Conservation (phyloP, 2,888 invertebrate genomes). For the Rhingia rostrata region DNA sequence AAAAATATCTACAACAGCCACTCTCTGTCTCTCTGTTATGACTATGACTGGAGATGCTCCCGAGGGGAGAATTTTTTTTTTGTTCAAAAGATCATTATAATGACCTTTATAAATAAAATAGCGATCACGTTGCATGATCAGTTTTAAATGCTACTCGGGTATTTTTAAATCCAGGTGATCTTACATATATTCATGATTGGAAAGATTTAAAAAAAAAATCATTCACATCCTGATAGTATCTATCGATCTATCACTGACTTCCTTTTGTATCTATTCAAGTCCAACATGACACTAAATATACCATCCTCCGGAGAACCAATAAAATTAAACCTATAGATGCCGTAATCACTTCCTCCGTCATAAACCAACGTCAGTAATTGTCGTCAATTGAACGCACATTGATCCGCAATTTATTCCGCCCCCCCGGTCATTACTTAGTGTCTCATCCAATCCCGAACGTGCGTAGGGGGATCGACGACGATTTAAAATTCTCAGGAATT, state of each 20-base stretch:
- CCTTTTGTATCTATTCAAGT: background rate
- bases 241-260: background rate
- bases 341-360: conserved; percentile 67
- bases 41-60: background rate
- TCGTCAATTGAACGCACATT: conserved; percentile 70
- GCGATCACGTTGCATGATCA: conserved; percentile 33
- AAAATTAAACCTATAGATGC: conserved; percentile 29
- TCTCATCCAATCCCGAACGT: background rate
- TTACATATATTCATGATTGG: too few species aligned
- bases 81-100: background rate
- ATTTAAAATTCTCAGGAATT: conserved; percentile 21
- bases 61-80: background rate
- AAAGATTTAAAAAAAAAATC: background rate
- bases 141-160: conserved; percentile 21
- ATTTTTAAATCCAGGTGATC: too few species aligned
- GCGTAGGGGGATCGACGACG: conserved; percentile 39
- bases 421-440: conserved; percentile 33
- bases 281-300: background rate
- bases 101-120: conserved; percentile 7
- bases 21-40: conserved; percentile 2
- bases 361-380: conserved; percentile 67
- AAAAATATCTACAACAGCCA: background rate
- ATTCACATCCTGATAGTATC: background rate
- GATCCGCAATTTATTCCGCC: conserved; percentile 62
- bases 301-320: conserved; percentile 36